Evolutionary conservation across 2,888 invertebrate species (phyloP), one percentile per base, ranked within the genome.

Genomic region (Urechis unicinctus): DNA sequence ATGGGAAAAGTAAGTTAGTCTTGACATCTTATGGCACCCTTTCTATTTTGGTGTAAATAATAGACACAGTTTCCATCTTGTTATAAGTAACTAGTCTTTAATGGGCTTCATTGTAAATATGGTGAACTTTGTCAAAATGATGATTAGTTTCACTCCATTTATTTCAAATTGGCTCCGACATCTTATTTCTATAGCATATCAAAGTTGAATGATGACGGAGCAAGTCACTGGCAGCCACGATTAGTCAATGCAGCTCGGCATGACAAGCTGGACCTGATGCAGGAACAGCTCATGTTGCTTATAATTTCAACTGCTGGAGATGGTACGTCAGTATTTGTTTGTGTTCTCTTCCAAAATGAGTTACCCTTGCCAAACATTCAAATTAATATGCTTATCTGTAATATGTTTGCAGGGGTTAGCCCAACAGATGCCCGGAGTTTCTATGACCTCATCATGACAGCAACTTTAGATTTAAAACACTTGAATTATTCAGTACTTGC

Each of bases 291-390:
- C 3, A 55, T 61, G 25, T 52, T 68, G 22, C 42, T 68, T 43
- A 53, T 68, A 43, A 66, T 70, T 21, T 68, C 70, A 26, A 70
- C 70, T 24, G 67, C 68, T 56, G 70, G 70, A 1, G 68, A 70
- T 59, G 70, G 69, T 68, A 58, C 36, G 59, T 50, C 5, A 22
- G 13, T 42, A 26, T n/a, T n/a, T n/a, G 24, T 36, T 13, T 41
- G 24, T 17, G 25, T 42, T 51, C 13, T 25, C 4, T 51, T 43
- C 25, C 9, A n/a, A 26, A 9, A 28, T 21, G 17, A 47, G 3
- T 44, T 58, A 56, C 1, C 9, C 13, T 17, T 21, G 13, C 21
- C 6, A 17, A 21, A 6, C 6, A 21, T 17, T 9, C 21, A 45
- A 6, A 17, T 6, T 45, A n/a, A 17, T 21, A 45, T 45, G 6